Percentiles rank a stretch among this genome's conserved stretches.
Conservation (phyloP, 1,140 invertebrate genomes). For the Scaptodrosophila lebanonensis region DNA sequence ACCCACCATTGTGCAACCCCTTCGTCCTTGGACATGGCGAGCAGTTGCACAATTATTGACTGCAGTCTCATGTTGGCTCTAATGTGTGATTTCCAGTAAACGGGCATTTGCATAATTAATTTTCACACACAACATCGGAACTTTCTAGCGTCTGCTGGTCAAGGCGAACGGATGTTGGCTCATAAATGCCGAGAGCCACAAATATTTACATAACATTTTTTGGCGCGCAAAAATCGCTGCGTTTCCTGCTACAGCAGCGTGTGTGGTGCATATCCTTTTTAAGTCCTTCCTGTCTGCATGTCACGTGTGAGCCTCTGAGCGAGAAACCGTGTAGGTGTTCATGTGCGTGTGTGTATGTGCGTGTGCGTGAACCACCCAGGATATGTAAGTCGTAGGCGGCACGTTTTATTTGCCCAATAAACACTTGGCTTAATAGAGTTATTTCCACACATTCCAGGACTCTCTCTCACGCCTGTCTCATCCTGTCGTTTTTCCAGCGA, state of each 20-base stretch:
- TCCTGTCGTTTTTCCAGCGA: conserved; percentile 28
- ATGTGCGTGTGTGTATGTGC: conserved; percentile 23
- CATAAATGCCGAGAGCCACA: conserved; percentile 9
- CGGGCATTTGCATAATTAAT: conserved; percentile 44
- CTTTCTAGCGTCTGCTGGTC: conserved; percentile 40
- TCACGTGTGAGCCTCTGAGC: too few species aligned
- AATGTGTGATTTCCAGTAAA: conserved; percentile 61
- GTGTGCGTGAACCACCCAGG: conserved; percentile 45
- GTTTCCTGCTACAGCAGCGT: conserved; percentile 1
- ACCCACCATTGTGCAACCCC: conserved; percentile 9
- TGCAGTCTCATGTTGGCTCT: conserved; percentile 40
- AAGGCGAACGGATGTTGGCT: conserved; percentile 49
- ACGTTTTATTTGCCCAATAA: conserved; percentile 23
- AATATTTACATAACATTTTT: conserved; percentile 56
- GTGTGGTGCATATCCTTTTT: conserved; percentile 7
- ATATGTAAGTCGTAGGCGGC: conserved; percentile 37
- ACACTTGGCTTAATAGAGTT: conserved; percentile 36
- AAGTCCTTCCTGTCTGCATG: conserved; percentile 43
- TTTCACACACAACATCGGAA: conserved; percentile 25
- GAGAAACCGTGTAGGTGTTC: too few species aligned
- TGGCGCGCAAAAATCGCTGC: conserved; percentile 59
- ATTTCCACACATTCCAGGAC: conserved; percentile 28
- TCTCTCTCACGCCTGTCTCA: conserved; percentile 59
- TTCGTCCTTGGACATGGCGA: conserved; percentile 20
- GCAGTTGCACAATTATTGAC: conserved; percentile 50